Base-by-base conservation (phyloP, 1,140 invertebrate species). In the Drosophila watanabei region DNA sequence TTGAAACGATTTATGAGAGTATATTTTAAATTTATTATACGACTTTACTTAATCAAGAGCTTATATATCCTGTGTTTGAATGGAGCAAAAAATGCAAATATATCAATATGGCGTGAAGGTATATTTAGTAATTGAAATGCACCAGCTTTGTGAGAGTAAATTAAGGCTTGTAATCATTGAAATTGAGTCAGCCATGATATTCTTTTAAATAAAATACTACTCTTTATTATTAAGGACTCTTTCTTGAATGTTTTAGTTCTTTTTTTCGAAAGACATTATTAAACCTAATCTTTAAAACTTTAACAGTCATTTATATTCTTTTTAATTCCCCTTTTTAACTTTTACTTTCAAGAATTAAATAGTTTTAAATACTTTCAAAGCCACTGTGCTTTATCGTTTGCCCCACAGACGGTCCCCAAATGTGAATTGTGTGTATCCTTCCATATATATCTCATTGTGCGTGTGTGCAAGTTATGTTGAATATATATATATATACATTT, bases 341-440 rank as follows among this genome's bases (percentile, higher is more conserved):
- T 9, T 56, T 37, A 2, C 6, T 13, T n/a, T 8, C 16, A 8
- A 39, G 1, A 13, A 16, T 20, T 16, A 28, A 41, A 32, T 32
- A 32, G 39, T 59, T 59, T 59, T 8, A 28, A 57, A 18, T 8
- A 24, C 39, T 45, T 61, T 46, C 24, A 39, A 49, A 28, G 16
- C 58, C 82, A 84, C 72, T 80, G 82, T 84, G 32, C 76, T 43
- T 48, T 72, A 78, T 58, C 59, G 30, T 41, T 28, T 43, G 35
- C 43, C 77, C 56, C 58, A 41, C 46, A 39, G 28, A 51, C 51
- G 6, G 43, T 32, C 56, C 37, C 16, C 20, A 60, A 35, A 32
- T 56, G 46, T 59, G 49, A 46, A 32, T 46, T 73, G 18, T 82
- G 45, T 68, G 41, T 75, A 79, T 62, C 30, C 33, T 24, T 28